A percentile compares a stretch with the other conserved stretches of the same genome.
Evolutionary conservation across 1,140 invertebrate species (phyloP).

Genomic region (Neotoxoptera formosana): DNA sequence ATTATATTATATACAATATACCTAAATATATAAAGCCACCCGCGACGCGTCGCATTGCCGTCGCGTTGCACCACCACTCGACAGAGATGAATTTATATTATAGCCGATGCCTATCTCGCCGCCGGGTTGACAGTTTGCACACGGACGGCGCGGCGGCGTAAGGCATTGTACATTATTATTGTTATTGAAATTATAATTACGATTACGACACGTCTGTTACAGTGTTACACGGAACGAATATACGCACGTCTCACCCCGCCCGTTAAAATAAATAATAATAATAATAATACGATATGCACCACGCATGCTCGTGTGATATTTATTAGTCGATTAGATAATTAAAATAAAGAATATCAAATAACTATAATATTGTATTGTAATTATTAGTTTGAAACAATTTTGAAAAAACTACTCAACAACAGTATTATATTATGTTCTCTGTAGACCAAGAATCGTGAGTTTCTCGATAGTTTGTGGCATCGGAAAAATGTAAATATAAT

Average conservation of each 20-base stretch:
- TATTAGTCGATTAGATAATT: conserved; percentile 34
- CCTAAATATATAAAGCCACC: neutral
- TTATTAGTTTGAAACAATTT: neutral
- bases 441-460: neutral
- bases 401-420: neutral
- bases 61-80: neutral
- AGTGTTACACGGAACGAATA: neutral
- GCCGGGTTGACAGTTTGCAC: conserved; percentile 24
- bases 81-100: conserved; percentile 28
- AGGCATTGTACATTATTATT: neutral
- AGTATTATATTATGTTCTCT: neutral
- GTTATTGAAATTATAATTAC: neutral
- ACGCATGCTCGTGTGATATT: neutral
- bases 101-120: conserved; percentile 15
- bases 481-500: neutral
- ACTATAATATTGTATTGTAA: neutral
- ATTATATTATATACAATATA: neutral
- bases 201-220: neutral
- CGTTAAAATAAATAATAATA: neutral
- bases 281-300: neutral
- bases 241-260: neutral
- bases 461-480: neutral
- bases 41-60: neutral
- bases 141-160: neutral
- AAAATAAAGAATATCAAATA: neutral